phyloP scores from a whole-genome alignment of 1,140 invertebrate species.

The Apis dorsata region DNA sequence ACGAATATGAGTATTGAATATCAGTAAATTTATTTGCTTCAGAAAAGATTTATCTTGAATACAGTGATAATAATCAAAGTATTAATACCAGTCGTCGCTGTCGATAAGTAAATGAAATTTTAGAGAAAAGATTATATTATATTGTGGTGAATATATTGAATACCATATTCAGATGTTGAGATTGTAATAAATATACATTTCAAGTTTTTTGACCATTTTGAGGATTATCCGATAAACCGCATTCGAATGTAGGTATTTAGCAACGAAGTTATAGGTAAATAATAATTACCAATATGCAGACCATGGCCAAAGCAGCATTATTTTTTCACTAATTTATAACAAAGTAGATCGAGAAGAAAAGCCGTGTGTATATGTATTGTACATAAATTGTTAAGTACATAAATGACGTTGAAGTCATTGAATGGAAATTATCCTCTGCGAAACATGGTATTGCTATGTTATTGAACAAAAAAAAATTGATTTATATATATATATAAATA shows the following conservation, averaged over 20 bases:
- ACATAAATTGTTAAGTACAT: constrained; percentile 69
- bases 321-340: constrained; percentile 79
- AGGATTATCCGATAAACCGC: constrained; percentile 44
- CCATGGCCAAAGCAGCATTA: constrained; percentile 79
- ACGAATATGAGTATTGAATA: constrained; percentile 40
- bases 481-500: constrained; percentile 40
- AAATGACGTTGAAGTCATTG: constrained; percentile 54
- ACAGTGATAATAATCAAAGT: constrained; percentile 64
- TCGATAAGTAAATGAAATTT: constrained; percentile 50
- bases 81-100: constrained; percentile 60
- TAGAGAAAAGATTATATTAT: constrained; percentile 49
- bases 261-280: constrained; percentile 59
- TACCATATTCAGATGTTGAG: constrained; percentile 41
- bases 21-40: constrained; percentile 48
- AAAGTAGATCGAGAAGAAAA: constrained; percentile 57
- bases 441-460: constrained; percentile 59
- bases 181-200: constrained; percentile 55
- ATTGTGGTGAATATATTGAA: constrained; percentile 52
- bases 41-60: constrained; percentile 44
- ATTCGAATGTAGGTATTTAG: constrained; percentile 64
- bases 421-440: constrained; percentile 54
- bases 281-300: constrained; percentile 69
- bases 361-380: constrained; percentile 74
- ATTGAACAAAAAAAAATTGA: constrained; percentile 42
- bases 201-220: constrained; percentile 62